These are phyloP conservation scores for Fabriciana adippe DNA, from an alignment of 2,888 invertebrate genomes.

Conservation along the genomic window DNA sequence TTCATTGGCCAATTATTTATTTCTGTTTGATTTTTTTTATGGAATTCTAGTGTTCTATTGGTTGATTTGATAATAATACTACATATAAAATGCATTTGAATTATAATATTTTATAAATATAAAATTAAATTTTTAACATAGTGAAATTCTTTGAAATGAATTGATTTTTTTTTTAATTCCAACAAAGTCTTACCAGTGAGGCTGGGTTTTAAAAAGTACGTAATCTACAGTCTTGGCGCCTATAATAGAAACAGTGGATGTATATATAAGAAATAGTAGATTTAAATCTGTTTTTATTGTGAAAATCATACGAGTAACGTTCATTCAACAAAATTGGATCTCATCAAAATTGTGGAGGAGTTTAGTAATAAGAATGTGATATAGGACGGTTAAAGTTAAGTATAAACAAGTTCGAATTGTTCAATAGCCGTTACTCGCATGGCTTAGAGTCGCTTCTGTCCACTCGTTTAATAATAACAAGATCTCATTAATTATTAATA, in stretches of 20 bases:
- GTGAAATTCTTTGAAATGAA: no score
- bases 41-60: no score
- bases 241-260: slow-evolving; percentile 3
- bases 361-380: slow-evolving; percentile 1
- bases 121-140: no score
- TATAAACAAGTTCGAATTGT: neutral
- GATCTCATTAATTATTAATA: slow-evolving; percentile 59
- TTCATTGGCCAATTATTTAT: slow-evolving; percentile 14
- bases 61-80: no score
- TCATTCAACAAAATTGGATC: neutral
- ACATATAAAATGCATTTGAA: no score
- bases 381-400: neutral
- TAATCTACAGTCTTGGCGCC: neutral
- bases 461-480: slow-evolving; percentile 49
- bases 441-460: slow-evolving; percentile 37
- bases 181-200: no score
- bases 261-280: neutral
- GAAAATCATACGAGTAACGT: slow-evolving; percentile 7
- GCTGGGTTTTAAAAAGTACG: no score
- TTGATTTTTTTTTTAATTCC: no score
- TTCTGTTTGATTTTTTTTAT: neutral
- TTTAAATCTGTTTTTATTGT: neutral
- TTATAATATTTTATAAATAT: no score
- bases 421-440: slow-evolving; percentile 29
- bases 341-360: neutral